These are phyloP conservation scores for Thalassophryne amazonica DNA, from an alignment of 2,797 vertebrate genomes.

Conservation along the genomic window DNA sequence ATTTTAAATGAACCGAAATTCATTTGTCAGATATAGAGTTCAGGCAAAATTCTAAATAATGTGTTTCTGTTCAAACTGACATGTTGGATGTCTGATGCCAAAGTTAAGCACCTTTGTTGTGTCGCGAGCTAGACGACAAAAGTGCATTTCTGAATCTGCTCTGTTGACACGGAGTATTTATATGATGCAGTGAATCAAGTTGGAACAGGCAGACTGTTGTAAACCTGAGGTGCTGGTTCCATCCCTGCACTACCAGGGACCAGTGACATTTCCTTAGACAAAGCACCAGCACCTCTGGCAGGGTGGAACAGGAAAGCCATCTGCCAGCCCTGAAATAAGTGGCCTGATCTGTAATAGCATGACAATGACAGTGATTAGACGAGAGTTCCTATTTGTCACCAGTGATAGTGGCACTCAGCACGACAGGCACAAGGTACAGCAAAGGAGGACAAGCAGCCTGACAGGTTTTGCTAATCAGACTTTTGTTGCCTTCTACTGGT, in stretches of 20 bases:
- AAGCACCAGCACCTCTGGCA: slow-evolving; percentile 46
- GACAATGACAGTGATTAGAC: slow-evolving; percentile 55
- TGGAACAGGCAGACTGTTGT: not conserved
- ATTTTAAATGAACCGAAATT: not conserved
- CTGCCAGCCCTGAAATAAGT: slow-evolving; percentile 46
- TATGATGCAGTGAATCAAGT: not conserved
- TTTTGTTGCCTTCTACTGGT: slow-evolving; percentile 13
- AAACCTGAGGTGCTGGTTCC: slow-evolving; percentile 1
- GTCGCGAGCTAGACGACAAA: too few species aligned
- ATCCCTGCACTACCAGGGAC: slow-evolving; percentile 17
- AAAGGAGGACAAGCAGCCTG: slow-evolving; percentile 24
- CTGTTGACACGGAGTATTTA: not conserved
- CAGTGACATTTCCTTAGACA: slow-evolving; percentile 42
- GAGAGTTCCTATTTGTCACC: slow-evolving; percentile 53
- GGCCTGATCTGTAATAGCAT: slow-evolving; percentile 47
- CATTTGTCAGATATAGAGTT: too few species aligned
- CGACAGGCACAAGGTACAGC: slow-evolving; percentile 22
- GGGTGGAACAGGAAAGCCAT: slow-evolving; percentile 21
- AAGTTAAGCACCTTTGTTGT: too few species aligned
- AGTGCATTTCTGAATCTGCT: not conserved
- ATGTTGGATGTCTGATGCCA: too few species aligned
- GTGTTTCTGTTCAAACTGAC: too few species aligned
- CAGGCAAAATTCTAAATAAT: too few species aligned
- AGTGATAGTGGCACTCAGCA: slow-evolving; percentile 28
- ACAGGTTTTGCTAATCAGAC: slow-evolving; percentile 35